Conservation (phyloP, 1,140 invertebrate species). For the honey bee (Apis mellifera) region Amel_HAv3.1 CM009933.2:10828001-10828500, state of each 20-base stretch:
- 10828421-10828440: conserved; percentile 57
- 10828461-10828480: conserved; percentile 67
- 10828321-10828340: not conserved
- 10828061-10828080: conserved; percentile 52
- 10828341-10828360: not conserved
- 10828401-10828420: not conserved
- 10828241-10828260: conserved; percentile 26
- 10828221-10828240: conserved; percentile 37
- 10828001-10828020: conserved; percentile 41
- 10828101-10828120: conserved; percentile 41
- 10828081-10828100: conserved; percentile 44
- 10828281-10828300: not conserved
- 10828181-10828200: conserved; percentile 57
- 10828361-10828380: not conserved
- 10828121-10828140: conserved; percentile 61
- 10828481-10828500: conserved; percentile 59
- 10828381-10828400: not conserved
- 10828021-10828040: conserved; percentile 64
- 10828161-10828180: conserved; percentile 61
- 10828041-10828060: conserved; percentile 59
- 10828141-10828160: conserved; percentile 73
- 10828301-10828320: not conserved
- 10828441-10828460: conserved; percentile 69
- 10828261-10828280: not conserved
- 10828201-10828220: not conserved